Conservation (phyloP, 2,888 invertebrate genomes). For the Spialia ferax region DNA sequence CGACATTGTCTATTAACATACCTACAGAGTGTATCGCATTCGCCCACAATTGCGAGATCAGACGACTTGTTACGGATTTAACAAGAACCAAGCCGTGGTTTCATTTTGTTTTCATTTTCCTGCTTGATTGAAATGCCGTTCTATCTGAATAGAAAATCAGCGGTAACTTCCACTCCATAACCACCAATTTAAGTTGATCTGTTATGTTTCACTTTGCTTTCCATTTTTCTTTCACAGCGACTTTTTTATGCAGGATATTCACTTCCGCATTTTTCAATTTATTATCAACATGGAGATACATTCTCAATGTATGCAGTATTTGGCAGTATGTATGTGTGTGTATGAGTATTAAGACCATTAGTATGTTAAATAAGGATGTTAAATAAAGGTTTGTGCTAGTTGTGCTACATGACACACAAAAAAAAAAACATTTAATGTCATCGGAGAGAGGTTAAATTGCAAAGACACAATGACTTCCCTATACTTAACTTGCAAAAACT, state of each 20-base stretch:
- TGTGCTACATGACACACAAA: no score
- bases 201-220: constrained; percentile 40
- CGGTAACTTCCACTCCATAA: constrained; percentile 46
- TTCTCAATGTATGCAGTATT: no score
- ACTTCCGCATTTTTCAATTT: background rate
- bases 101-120: constrained; percentile 56
- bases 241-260: background rate
- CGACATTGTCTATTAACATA: background rate
- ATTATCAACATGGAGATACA: constrained; percentile 1
- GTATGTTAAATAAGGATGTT: no score
- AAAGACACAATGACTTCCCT: no score
- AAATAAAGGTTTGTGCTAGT: no score
- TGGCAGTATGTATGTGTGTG: no score
- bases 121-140: constrained; percentile 71
- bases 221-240: constrained; percentile 18
- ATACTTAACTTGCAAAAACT: no score
- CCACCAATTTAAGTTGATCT: constrained; percentile 45
- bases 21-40: background rate
- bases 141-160: constrained; percentile 66
- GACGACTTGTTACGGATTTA: constrained; percentile 31
- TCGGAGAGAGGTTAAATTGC: no score
- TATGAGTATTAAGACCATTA: no score
- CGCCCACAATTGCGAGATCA: constrained; percentile 18
- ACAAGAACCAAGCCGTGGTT: constrained; percentile 32
- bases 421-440: no score